Percentiles rank a stretch among this genome's conserved stretches.
Evolutionary conservation across 37 sponge, comb jelly and placozoan genomes (phyloP).

Genomic region (Halichondria panicea): DNA sequence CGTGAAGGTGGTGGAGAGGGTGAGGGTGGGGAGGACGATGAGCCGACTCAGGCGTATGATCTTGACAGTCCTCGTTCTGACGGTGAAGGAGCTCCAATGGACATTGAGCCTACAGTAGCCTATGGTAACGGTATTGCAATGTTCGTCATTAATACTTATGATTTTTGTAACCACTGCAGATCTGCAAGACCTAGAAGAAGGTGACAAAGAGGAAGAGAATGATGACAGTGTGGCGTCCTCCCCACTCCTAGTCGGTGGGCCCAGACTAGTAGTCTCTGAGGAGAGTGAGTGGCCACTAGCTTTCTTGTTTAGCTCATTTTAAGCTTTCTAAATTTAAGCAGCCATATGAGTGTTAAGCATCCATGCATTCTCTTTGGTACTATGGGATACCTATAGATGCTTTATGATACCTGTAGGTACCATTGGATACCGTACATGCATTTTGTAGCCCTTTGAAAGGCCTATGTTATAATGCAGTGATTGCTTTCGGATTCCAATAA

Average conservation of each 20-base stretch:
- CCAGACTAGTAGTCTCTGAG: not conserved
- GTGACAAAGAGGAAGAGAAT: constrained; percentile 5
- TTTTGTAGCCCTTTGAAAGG: too few relatives aligned
- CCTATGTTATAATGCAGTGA: not conserved
- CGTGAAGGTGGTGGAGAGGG: constrained; percentile 4
- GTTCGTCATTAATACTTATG: not conserved
- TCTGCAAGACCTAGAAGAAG: not conserved
- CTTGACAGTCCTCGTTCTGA: not conserved
- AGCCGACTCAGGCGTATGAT: constrained; percentile 8
- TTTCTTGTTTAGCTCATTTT: not conserved
- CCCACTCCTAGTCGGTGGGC: constrained; percentile 4
- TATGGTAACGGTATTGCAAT: constrained; percentile 3
- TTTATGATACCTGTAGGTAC: too few relatives aligned
- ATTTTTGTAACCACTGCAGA: not conserved
- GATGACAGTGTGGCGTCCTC: not conserved
- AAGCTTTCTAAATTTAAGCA: too few relatives aligned
- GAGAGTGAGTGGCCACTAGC: not conserved
- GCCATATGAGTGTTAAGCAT: too few relatives aligned
- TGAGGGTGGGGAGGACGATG: constrained; percentile 1
- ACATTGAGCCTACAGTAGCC: constrained; percentile 30
- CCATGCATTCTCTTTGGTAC: too few relatives aligned
- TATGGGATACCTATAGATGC: too few relatives aligned
- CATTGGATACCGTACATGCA: too few relatives aligned
- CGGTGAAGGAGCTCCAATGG: not conserved
- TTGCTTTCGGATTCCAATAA: too few relatives aligned